Conservation (phyloP, 2,888 invertebrate genomes). For the Lepeophtheirus nordmannii region DNA sequence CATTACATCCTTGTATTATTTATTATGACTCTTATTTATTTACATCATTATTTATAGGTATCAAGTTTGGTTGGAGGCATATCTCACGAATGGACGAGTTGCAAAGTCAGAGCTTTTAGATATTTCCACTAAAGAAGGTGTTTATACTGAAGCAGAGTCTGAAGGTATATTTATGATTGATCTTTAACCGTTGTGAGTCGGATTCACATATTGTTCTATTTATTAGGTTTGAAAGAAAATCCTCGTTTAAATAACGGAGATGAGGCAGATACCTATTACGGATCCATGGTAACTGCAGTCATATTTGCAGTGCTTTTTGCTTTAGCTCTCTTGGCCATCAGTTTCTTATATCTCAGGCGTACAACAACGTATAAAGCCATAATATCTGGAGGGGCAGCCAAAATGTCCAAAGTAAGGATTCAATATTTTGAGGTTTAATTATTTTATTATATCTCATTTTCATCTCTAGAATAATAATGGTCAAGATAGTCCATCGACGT, state of each 20-base stretch:
- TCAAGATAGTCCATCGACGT: neutral
- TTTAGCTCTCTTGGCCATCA: constrained; percentile 57
- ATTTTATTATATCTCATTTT: neutral
- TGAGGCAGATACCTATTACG: constrained; percentile 58
- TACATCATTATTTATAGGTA: constrained; percentile 36
- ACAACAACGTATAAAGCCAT: constrained; percentile 53
- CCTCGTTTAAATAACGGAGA: constrained; percentile 13
- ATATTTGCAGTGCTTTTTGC: constrained; percentile 71
- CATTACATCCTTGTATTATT: constrained; percentile 25
- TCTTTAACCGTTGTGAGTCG: neutral
- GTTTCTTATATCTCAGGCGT: constrained; percentile 61
- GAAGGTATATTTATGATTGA: neutral
- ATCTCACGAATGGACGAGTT: constrained; percentile 72
- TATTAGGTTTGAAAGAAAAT: neutral
- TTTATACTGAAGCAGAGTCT: constrained; percentile 4
- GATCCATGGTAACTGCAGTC: constrained; percentile 69
- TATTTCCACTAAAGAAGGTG: constrained; percentile 32
- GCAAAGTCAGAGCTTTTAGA: constrained; percentile 78
- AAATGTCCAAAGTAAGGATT: neutral
- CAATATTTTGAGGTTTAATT: neutral
- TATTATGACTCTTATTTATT: neutral
- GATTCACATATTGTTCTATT: neutral
- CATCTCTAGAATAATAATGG: neutral
- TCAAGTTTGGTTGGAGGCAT: constrained; percentile 72
- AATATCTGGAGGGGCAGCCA: constrained; percentile 44